Conservation (phyloP, 2,797 vertebrate species). For the Serranus cabrilla region DNA sequence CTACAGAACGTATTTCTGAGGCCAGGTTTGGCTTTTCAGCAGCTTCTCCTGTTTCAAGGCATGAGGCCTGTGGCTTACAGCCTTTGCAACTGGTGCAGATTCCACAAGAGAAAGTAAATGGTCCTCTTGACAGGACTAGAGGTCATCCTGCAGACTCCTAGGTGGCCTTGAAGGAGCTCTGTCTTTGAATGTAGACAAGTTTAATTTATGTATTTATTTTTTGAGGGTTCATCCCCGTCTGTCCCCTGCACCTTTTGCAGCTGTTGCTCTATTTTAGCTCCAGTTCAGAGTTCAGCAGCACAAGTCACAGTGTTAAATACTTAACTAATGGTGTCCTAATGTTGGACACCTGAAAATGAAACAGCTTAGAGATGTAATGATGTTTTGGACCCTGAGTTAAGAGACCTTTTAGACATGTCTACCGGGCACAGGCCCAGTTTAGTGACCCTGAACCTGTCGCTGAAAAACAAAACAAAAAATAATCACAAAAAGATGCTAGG, state of each 20-base stretch:
- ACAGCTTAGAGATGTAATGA: conserved; percentile 25
- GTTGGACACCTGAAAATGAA: conserved; percentile 38
- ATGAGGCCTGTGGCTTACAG: conserved; percentile 71
- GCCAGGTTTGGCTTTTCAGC: conserved; percentile 86
- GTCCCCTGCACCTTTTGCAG: conserved; percentile 67
- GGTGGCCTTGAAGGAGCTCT: conserved; percentile 74
- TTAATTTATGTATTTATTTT: conserved; percentile 76
- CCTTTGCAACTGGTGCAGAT: conserved; percentile 83
- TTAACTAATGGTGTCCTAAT: conserved; percentile 23
- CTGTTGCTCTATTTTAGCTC: conserved; percentile 75
- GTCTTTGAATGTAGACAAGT: conserved; percentile 57
- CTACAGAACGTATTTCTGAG: conserved; percentile 81
- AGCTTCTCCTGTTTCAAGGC: conserved; percentile 85
- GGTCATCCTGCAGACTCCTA: conserved; percentile 63
- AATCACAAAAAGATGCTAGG: too few species aligned
- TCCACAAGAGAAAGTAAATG: conserved; percentile 83
- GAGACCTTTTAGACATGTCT: not conserved
- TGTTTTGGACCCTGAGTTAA: not conserved
- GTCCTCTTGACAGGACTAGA: conserved; percentile 70
- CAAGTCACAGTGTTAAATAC: conserved; percentile 37
- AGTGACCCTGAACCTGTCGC: too few species aligned
- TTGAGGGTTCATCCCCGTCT: conserved; percentile 44
- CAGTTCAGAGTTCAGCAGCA: conserved; percentile 51
- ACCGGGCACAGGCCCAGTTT: too few species aligned
- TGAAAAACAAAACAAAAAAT: too few species aligned